phyloP scores from a whole-genome alignment of 2,113 vertebrate genomes.

The Copsychus sechellarum region DNA sequence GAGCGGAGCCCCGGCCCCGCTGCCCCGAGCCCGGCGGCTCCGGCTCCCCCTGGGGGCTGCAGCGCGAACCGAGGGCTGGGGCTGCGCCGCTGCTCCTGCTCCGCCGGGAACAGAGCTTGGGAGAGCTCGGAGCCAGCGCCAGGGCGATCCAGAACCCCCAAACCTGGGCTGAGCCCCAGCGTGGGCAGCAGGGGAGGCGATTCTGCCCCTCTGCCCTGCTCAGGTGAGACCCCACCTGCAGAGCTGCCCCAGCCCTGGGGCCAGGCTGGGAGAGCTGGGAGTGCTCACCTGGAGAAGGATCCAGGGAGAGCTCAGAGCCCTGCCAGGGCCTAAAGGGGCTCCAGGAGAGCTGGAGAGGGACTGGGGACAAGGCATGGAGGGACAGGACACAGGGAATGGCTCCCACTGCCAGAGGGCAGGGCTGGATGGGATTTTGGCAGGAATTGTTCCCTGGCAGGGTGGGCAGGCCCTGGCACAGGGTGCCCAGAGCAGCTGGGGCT shows the following conservation, averaged over 20 bases:
- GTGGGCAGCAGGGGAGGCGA: no score
- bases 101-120: no score
- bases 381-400: background rate
- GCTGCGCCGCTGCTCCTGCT: background rate
- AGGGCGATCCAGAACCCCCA: no score
- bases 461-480: background rate
- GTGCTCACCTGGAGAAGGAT: no score
- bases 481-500: background rate
- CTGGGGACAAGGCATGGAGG: background rate
- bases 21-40: background rate
- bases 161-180: no score
- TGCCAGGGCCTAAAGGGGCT: fast-evolving
- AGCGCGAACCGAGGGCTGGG: background rate
- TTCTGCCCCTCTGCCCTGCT: no score
- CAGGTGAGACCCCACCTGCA: no score
- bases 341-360: background rate
- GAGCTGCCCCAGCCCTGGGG: no score
- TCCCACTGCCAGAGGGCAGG: no score
- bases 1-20: background rate
- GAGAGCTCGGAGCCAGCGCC: no score
- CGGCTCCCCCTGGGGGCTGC: background rate
- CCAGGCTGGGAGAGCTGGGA: no score
- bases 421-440: background rate
- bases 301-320: background rate
- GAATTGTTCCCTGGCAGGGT: background rate